Evolutionary conservation across 2,888 invertebrate species (phyloP), one percentile per base, ranked within the genome.

Genomic region (Andrena trimmerana): DNA sequence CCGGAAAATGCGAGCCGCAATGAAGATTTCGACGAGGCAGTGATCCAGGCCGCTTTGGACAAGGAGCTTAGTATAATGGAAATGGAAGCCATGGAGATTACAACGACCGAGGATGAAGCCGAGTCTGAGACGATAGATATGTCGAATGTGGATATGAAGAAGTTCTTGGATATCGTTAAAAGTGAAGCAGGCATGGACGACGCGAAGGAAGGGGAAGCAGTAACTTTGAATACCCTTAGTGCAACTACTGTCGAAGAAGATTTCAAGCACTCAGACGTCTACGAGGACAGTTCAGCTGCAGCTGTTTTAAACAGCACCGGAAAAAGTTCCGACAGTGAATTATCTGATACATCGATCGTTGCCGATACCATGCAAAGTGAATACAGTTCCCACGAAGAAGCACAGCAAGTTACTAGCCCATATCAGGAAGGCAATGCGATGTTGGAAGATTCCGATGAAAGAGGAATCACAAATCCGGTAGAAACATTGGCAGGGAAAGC

Each of bases 131-230:
- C 8, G 1, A 16, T 57, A 1, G 54, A 72, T 13, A 4, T 52
- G 6, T 33, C 83, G 13, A 13, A 54, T 29, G 65, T 68, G n/a
- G 83, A 83, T 13, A 42, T 75, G 50, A 1, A 67, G 0, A 13
- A 65, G 8, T 13, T 81, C 0, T 27, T 81, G 8, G 48, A 81
- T 2, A 74, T 81, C 4, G 82, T 74, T 3, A 68, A 5, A 20
- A 16, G 4, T 13, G 70, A 31, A 16, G 16, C 73, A 13, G 81
- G 63, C 1, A 0, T 57, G 5, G n/a, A 27, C 0, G 71, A 67
- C 0, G 10, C 7, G 2, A 1, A 8, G 0, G 13, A 27, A 13
- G 31, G 10, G 0, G 33, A 50, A 6, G 10, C 54, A 6, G 20
- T 7, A 2, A 16, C 57, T 0, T 16, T 0, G 10, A 6, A 20